Evolutionary conservation across 1,140 invertebrate species (phyloP), one percentile per base, ranked within the genome.

Genomic region (Teleopsis dalmanni): DNA sequence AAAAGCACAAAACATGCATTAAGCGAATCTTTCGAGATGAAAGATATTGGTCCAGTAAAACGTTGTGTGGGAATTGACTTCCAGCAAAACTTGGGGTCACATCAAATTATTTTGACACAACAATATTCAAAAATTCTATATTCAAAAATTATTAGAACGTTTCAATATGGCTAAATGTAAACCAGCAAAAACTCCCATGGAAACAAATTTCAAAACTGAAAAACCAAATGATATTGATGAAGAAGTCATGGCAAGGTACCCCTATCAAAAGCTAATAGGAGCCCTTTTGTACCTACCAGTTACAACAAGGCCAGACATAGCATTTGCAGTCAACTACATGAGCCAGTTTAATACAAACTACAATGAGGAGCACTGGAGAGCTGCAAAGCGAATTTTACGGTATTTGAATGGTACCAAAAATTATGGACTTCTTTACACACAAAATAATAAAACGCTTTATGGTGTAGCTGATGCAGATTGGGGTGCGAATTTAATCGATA

Each of bases 1-100:
- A 4, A 37, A 14, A 8, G 21, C 18, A 5, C 21, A 9, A 37
- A 37, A 14, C 35, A 25, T 9, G 18, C 16, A 9, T 11, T 37
- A 16, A 19, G 16, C 21, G 16, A 37, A 6, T 19, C 6, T 37
- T 37, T 37, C 16, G 35, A 37, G 10, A 37, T 37, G 35, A 37
- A 37, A 18, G 35, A 18, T 19, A 14, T 37, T 16, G 35, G 35
- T 16, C 35, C 35, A 6, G 2, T 37, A 10, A 37, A 37, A 37
- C 18, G 16, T 8, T 37, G 35, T 37, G 18, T 37, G 14, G 35
- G 35, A 74, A 76, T 47, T 40, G 73, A 41, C 51, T 77, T 0
- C 51, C 75, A 21, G 54, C 58, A 25, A 75, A 76, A 50, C 53
- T 76, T 21, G 58, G 62, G 27, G 59, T 53, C 25, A 75, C 73